Evolutionary conservation across 2,797 vertebrate species (phyloP).

Genomic region (Adelosebastes latens): DNA sequence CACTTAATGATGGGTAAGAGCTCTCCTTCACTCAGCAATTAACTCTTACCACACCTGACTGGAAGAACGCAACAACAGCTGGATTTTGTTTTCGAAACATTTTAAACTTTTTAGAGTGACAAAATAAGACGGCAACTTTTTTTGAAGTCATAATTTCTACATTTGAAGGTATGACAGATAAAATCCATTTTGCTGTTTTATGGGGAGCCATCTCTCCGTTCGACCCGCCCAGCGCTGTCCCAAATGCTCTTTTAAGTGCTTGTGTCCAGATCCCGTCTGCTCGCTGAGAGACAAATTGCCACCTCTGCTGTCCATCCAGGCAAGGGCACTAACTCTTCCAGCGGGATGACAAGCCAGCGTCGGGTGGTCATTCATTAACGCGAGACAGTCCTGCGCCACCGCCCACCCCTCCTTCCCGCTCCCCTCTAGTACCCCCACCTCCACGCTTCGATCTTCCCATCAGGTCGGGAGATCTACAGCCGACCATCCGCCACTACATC

Average conservation of each 20-base stretch:
- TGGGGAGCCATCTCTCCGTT: slow-evolving; percentile 1
- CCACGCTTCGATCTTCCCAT: slow-evolving; percentile 60
- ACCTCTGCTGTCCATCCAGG: slow-evolving; percentile 35
- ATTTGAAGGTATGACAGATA: slow-evolving; percentile 6
- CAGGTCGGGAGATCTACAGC: slow-evolving; percentile 44
- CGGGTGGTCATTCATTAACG: slow-evolving; percentile 41
- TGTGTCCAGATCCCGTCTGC: slow-evolving; percentile 3
- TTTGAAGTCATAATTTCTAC: background rate
- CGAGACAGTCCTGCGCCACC: slow-evolving; percentile 1
- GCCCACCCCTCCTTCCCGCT: background rate
- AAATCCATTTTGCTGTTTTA: slow-evolving; percentile 41
- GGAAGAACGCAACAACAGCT: background rate
- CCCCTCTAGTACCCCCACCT: background rate
- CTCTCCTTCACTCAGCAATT: background rate
- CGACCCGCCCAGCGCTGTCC: slow-evolving; percentile 8
- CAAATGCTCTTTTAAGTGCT: slow-evolving; percentile 55
- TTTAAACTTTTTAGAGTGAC: background rate
- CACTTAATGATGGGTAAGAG: background rate
- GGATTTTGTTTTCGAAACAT: background rate
- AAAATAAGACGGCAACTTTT: background rate
- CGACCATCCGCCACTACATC: background rate
- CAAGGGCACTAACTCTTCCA: slow-evolving; percentile 47
- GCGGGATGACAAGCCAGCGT: slow-evolving; percentile 33
- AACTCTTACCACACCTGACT: background rate
- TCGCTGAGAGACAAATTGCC: slow-evolving; percentile 34